Percentiles rank a stretch among this genome's conserved stretches.
phyloP scores from a whole-genome alignment of 1,140 invertebrate species.

The Drosophila kohkoa region DNA sequence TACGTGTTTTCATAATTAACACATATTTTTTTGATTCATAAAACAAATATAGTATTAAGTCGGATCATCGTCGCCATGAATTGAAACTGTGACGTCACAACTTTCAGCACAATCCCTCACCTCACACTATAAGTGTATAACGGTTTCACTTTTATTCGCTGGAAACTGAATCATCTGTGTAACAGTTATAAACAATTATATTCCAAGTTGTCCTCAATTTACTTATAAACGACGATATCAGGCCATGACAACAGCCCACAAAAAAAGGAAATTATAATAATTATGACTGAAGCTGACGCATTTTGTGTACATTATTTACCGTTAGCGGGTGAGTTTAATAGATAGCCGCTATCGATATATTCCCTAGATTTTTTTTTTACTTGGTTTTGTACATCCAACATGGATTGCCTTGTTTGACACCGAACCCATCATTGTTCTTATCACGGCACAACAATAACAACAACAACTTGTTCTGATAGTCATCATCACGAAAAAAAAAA shows the following conservation, averaged over 20 bases:
- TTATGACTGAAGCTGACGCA: conserved; percentile 17
- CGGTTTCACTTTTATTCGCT: conserved; percentile 71
- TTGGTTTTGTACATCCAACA: conserved; percentile 8
- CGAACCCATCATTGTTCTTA: conserved; percentile 9
- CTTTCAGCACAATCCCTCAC: neutral
- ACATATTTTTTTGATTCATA: conserved; percentile 69
- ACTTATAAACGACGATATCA: conserved; percentile 16
- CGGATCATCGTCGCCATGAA: neutral
- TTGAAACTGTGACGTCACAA: conserved; percentile 12
- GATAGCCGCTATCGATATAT: conserved; percentile 41
- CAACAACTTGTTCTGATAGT: conserved; percentile 27
- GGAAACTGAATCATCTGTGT: conserved; percentile 54
- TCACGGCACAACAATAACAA: neutral
- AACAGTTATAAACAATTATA: neutral
- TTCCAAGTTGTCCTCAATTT: neutral
- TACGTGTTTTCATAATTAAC: conserved; percentile 64
- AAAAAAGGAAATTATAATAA: conserved; percentile 1
- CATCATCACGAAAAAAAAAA: neutral
- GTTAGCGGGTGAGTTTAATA: conserved; percentile 27
- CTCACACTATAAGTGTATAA: neutral
- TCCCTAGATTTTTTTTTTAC: neutral
- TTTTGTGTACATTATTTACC: conserved; percentile 15
- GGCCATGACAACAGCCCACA: conserved; percentile 25
- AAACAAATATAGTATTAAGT: conserved; percentile 49
- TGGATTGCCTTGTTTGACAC: conserved; percentile 33